phyloP scores from a whole-genome alignment of 2,113 vertebrate species.

The Apus apus region DNA sequence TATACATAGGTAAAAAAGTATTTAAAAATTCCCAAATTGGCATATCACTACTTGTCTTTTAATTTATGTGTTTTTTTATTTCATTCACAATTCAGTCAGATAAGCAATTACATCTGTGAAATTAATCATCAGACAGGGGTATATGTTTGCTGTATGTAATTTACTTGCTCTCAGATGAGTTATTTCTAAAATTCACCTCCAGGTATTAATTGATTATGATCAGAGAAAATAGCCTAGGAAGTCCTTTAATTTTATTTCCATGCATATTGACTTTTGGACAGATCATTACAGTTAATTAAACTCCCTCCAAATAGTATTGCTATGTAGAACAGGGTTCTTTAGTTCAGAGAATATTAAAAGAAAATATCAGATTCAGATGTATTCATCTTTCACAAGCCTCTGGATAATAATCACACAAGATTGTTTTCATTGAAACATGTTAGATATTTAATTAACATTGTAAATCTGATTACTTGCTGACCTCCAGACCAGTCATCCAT shows the following conservation, averaged over 20 bases:
- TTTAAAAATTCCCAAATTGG: neutral
- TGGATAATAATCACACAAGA: neutral
- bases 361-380: neutral
- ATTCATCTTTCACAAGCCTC: neutral
- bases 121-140: neutral
- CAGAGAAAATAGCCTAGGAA: conserved; percentile 33
- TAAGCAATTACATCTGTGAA: neutral
- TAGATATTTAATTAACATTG: conserved; percentile 21
- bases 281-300: conserved; percentile 64
- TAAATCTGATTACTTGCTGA: conserved; percentile 28
- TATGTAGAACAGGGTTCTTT: neutral
- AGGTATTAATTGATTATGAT: conserved; percentile 28
- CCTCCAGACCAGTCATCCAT: neutral
- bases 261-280: conserved; percentile 24
- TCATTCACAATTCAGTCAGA: neutral
- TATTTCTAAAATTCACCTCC: conserved; percentile 22
- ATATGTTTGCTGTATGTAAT: neutral
- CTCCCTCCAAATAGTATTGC: conserved; percentile 2
- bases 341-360: neutral
- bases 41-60: neutral
- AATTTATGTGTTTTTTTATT: neutral
- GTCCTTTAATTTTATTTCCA: conserved; percentile 34
- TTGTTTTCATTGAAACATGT: conserved; percentile 8
- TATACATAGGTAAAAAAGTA: neutral
- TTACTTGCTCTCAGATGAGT: neutral